Evolutionary conservation across 1,140 invertebrate genomes (phyloP).

Genomic region (Diplogasteroides magnus): DNA sequence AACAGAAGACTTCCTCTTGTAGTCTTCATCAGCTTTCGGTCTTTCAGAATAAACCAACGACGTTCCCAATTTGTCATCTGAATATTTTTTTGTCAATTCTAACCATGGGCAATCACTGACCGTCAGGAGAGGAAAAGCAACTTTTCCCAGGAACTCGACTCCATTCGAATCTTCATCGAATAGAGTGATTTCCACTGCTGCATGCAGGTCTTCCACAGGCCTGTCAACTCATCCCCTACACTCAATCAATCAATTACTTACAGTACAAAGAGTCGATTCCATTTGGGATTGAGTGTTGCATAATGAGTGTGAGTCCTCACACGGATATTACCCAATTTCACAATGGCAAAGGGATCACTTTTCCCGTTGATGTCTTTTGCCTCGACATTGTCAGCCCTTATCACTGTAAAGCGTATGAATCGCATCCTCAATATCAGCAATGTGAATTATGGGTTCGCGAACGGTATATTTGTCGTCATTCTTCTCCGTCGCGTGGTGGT

Average conservation of each 20-base stretch:
- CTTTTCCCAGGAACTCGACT: conserved; percentile 90
- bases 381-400: conserved; percentile 77
- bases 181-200: conserved; percentile 89
- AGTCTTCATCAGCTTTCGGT: conserved; percentile 79
- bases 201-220: conserved; percentile 93
- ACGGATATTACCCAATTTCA: conserved; percentile 87
- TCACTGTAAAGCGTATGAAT: conserved; percentile 67
- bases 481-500: no score
- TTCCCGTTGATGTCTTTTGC: conserved; percentile 82
- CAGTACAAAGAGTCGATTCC: conserved; percentile 99
- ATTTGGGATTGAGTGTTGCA: conserved; percentile 87
- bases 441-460: no score
- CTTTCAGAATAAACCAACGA: conserved; percentile 90
- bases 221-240: conserved; percentile 61
- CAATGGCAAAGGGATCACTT: conserved; percentile 89
- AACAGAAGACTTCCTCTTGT: conserved; percentile 90
- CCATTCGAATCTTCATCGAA: conserved; percentile 97
- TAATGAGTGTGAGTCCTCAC: conserved; percentile 97
- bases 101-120: no score
- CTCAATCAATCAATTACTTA: conserved; percentile 61
- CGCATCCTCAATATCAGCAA: no score
- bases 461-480: no score
- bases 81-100: neutral
- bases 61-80: conserved; percentile 83
- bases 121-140: conserved; percentile 75